These are phyloP conservation scores for Drosophila nigrodunni DNA, from an alignment of 1,140 invertebrate genomes.

Conservation along the genomic window DNA sequence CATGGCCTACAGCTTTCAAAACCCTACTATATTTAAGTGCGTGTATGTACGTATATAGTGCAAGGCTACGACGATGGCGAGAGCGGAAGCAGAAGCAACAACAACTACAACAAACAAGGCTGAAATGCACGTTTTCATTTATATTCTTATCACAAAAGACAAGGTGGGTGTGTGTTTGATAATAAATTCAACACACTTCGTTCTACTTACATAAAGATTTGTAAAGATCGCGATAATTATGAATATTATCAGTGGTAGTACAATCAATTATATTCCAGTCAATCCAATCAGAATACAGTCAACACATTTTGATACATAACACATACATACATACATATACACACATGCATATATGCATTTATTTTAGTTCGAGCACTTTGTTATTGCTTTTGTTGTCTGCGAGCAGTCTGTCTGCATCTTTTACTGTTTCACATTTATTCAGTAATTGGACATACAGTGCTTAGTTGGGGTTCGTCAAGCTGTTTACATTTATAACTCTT, in stretches of 20 bases:
- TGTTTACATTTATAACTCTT: conserved; percentile 45
- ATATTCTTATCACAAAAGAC: conserved; percentile 25
- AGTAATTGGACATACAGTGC: background rate
- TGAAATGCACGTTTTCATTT: conserved; percentile 48
- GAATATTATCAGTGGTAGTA: conserved; percentile 28
- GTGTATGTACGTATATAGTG: background rate
- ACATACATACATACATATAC: conserved; percentile 18
- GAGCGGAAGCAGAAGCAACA: conserved; percentile 2
- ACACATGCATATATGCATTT: conserved; percentile 57
- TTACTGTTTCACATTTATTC: conserved; percentile 11
- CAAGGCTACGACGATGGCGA: conserved; percentile 8
- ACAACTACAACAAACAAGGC: background rate
- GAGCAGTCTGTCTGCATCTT: conserved; percentile 44
- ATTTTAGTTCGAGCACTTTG: conserved; percentile 77
- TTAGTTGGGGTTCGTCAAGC: background rate
- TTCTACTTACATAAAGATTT: conserved; percentile 49
- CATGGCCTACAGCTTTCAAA: conserved; percentile 31
- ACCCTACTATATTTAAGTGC: background rate
- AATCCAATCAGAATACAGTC: conserved; percentile 49
- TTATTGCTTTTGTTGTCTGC: conserved; percentile 76
- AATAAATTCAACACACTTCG: conserved; percentile 12
- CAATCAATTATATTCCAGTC: conserved; percentile 32
- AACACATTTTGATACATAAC: conserved; percentile 60
- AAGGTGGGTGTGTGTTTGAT: conserved; percentile 43
- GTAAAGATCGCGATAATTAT: conserved; percentile 35